Evolutionary conservation across 2,888 invertebrate species (phyloP), one percentile per base, ranked within the genome.

Genomic region (Campoplex nolae): DNA sequence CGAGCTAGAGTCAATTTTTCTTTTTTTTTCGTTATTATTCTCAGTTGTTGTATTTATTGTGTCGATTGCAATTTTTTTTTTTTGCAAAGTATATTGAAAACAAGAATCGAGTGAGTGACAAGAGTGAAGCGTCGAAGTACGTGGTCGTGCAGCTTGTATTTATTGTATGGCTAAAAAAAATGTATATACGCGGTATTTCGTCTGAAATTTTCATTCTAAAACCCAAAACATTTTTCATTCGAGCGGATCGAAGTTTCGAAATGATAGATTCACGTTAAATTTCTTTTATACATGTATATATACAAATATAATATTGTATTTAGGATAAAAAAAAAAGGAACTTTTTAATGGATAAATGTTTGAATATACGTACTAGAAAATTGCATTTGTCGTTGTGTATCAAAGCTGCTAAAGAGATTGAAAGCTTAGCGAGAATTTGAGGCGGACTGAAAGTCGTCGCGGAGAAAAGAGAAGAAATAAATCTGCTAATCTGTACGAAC

Each of bases 1-100:
- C 7, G 16, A 18, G 18, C 18, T 51, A 4, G 7, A 51, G 51
- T 51, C 1, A 16, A 18, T 6, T 1, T 18, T 6, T 4, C 2
- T 18, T n/a, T n/a, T 18, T 48, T 48, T 48, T 16, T 16, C 16
- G 18, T 18, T 7, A 51, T n/a, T 51, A 51, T 51, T 51, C 18
- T 51, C 18, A 6, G 18, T n/a, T n/a, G n/a, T 90, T 91, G 23
- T 88, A 73, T 71, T 91, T 87, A 48, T 86, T 85, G n/a, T 83
- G 76, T 9, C 89, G 88, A 62, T 85, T 88, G 78, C 91, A 89
- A 71, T 85, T 86, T 9, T 56, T 86, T 9, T 56, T 56, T 68
- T 23, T 35, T n/a, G 11, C 48, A 48, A 51, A 42, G 8, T 48
- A 42, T 42, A 73, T 54, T 38, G 51, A 9, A 9, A 80, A 80